Base-by-base conservation (phyloP, 2,797 vertebrate genomes). In the Picus viridis region DNA sequence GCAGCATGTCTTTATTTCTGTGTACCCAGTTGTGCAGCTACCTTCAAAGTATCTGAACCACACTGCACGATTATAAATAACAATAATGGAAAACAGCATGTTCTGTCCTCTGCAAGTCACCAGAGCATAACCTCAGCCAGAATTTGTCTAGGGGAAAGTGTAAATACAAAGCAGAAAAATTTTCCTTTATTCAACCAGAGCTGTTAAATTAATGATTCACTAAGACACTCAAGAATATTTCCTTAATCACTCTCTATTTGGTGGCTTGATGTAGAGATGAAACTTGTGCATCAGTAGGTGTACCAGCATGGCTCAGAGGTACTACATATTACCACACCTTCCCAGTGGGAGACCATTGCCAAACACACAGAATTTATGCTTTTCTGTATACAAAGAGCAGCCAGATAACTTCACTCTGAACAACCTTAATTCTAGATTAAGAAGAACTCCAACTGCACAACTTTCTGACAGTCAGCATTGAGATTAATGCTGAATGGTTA, bases 121-220 rank as follows among this genome's bases (percentile, higher is more conserved):
- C 86, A 88, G 82, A 89, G 76, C 17, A 9, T 83, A 94, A 90
- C 74, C 80, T 88, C 57, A 54, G 59, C 34, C 68, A 92, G 80
- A 93, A 90, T 90, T 95, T 86, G 88, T 75, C 64, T 88, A 56
- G 70, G 39, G 89, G 68, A 71, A 88, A 90, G 39, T 27, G 19
- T 70, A 92, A 92, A 82, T 77, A 57, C 88, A 95, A 82, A 90
- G 83, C 10, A 73, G 56, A 68, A 75, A 90, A 83, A 61, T 49
- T 13, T 72, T 82, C 83, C 68, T 74, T 77, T 92, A 92, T 92
- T 92, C 77, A 65, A 88, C 72, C 84, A 59, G 34, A 92, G 15
- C 86, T 53, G 36, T 63, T 69, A 84, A 86, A 79, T 69, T 86
- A 90, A 86, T 0, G 2, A 67, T 82, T 88, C 59, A 82, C 47